Evolutionary conservation across 30 jellyfish, hydroid and myxozoan species (phyloP).

Genomic region (Hydra vulgaris): DNA sequence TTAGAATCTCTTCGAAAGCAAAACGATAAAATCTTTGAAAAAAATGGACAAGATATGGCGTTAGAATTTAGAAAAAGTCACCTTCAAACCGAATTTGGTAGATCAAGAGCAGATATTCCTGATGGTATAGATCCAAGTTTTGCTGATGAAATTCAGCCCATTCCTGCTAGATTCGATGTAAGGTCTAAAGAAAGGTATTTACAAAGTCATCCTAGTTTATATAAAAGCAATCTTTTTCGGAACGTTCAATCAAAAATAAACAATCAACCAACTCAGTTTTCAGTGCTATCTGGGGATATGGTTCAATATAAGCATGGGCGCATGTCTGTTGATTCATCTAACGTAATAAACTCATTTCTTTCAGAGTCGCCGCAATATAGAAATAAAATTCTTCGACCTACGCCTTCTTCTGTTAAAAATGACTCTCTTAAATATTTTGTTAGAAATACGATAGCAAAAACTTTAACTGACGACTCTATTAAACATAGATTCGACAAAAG

Average conservation of each 20-base stretch:
- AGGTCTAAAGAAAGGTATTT: conserved; percentile 20
- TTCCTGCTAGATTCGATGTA: conserved; percentile 21
- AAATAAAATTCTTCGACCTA: conserved; percentile 67
- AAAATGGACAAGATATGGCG: not conserved
- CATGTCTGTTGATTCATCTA: conserved; percentile 81
- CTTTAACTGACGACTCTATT: conserved; percentile 48
- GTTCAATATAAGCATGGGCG: conserved; percentile 72
- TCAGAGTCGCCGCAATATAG: conserved; percentile 58
- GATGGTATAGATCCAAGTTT: conserved; percentile 82
- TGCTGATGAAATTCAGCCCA: conserved; percentile 56
- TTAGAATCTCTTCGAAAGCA: conserved; percentile 74
- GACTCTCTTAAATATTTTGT: conserved; percentile 1
- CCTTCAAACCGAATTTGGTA: conserved; percentile 24
- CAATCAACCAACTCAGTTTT: conserved; percentile 20
- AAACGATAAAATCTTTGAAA: conserved; percentile 31
- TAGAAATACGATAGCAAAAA: conserved; percentile 32
- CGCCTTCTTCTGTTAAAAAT: not conserved
- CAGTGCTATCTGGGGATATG: conserved; percentile 70
- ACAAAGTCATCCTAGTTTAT: conserved; percentile 6
- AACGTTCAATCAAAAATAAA: not conserved
- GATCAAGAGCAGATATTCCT: conserved; percentile 16
- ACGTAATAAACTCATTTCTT: conserved; percentile 27
- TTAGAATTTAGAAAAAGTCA: conserved; percentile 7
- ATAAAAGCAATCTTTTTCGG: conserved; percentile 38
- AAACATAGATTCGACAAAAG: conserved; percentile 66